Conservation (phyloP, 2,113 vertebrate genomes). For the Cranoglanis bouderius region DNA sequence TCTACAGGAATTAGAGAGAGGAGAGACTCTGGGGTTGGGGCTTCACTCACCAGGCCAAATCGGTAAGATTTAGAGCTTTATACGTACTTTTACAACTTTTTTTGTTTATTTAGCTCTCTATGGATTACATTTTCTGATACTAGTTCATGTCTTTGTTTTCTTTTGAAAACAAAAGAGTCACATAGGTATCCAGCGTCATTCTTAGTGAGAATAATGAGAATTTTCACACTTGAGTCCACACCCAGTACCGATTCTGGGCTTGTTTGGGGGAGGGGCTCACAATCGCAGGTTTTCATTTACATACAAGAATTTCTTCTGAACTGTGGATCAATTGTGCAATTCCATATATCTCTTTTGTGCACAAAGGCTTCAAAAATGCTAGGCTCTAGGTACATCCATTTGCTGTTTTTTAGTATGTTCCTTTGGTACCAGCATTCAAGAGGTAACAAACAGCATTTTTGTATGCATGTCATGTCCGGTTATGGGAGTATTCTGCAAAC, state of each 20-base stretch:
- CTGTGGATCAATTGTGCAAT: neutral
- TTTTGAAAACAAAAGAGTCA: neutral
- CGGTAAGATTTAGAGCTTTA: conserved; percentile 72
- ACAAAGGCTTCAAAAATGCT: neutral
- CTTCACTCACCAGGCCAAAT: conserved; percentile 90
- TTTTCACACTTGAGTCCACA: neutral
- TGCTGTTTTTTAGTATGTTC: neutral
- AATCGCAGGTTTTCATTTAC: neutral
- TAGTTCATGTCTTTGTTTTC: neutral
- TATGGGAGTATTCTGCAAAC: neutral
- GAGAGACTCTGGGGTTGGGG: conserved; percentile 93
- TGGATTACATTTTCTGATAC: too few species aligned
- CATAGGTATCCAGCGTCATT: neutral
- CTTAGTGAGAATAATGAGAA: too few species aligned
- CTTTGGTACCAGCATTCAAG: neutral
- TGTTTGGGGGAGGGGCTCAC: neutral
- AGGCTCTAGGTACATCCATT: neutral
- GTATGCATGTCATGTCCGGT: neutral
- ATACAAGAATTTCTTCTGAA: neutral
- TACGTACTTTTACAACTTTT: neutral
- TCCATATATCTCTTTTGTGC: neutral
- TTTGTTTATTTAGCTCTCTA: neutral
- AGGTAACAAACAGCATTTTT: neutral
- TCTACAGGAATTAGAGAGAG: conserved; percentile 82
- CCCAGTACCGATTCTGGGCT: neutral